Evolutionary conservation across 2,113 vertebrate species (phyloP), one percentile per base, ranked within the genome.

Genomic region (Solea solea): DNA sequence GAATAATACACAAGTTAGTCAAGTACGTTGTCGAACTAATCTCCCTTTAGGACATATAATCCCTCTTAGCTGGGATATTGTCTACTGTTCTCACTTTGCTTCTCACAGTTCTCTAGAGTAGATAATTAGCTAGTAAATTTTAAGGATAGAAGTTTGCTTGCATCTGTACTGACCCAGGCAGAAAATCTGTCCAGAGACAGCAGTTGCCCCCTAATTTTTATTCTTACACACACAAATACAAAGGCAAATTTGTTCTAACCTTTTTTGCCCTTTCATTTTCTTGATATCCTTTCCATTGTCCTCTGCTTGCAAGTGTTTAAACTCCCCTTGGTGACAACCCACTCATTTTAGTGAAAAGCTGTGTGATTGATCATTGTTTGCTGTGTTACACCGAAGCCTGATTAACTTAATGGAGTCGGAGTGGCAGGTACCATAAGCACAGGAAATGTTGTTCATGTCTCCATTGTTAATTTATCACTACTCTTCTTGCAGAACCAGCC

Each of bases 381-480:
- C 74, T 74, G 60, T 82, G 69, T 78, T 85, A 80, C 84, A 85
- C 64, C 82, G 79, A 73, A 74, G 80, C 74, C 64, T 83, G 83
- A 90, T 93, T 90, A 89, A 82, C 87, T 86, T 91, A 93, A 91
- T 92, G 86, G 82, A 92, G 73, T 84, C 56, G 72, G 85, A 90
- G 90, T 86, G 88, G 86, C 74, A 48, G 76, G 40, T 62, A 52
- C 78, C 70, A 56, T 90, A 82, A 82, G 85, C 64, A 78, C 60
- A 27, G 21, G 52, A 67, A 73, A 78, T 76, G 52, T 71, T 76
- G 48, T 82, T 67, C 85, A 67, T 71, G 74, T 45, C 65, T 78
- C 65, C 45, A 51, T 28, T 72, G 54, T 69, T 82, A 78, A 93
- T 93, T 88, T 87, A 89, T 93, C 75, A 87, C 80, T 40, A 52